A percentile compares a stretch with the other conserved stretches of the same genome.
Evolutionary conservation across 2,797 vertebrate species (phyloP).

Genomic region (Pogoniulus pusillus): DNA sequence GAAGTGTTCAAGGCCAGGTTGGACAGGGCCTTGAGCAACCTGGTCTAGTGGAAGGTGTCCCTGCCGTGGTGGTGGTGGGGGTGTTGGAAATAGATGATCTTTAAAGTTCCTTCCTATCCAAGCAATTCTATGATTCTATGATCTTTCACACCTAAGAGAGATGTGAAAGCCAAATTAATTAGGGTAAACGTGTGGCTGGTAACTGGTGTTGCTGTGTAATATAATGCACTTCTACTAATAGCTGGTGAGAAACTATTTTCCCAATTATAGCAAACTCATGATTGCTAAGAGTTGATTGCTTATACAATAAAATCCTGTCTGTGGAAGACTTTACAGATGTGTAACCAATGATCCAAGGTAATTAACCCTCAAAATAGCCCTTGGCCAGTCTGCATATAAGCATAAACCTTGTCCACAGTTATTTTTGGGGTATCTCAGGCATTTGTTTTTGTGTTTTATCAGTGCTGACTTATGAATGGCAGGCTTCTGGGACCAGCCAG

Average conservation of each 20-base stretch:
- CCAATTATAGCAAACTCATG: not conserved
- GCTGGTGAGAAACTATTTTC: not conserved
- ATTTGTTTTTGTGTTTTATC: not conserved
- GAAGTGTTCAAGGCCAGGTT: no score
- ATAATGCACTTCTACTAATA: not conserved
- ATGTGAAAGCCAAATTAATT: not conserved
- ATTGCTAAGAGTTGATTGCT: not conserved
- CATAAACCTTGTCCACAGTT: not conserved
- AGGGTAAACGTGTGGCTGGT: not conserved
- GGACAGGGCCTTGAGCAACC: no score
- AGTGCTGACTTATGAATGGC: not conserved
- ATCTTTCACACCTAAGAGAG: not conserved
- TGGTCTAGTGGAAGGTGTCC: no score
- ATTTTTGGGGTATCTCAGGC: not conserved
- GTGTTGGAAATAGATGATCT: no score
- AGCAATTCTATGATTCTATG: no score
- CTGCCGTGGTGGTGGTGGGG: no score
- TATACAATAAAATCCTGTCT: not conserved
- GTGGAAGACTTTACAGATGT: not conserved
- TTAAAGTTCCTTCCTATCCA: no score
- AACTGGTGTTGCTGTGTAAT: not conserved
- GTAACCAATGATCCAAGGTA: not conserved
- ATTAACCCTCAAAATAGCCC: not conserved
- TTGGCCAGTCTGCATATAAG: not conserved
- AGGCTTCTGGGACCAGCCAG: not conserved